A percentile compares a stretch with the other conserved stretches of the same genome.
phyloP scores from a whole-genome alignment of 2,888 invertebrate species.

The Rhagium mordax region DNA sequence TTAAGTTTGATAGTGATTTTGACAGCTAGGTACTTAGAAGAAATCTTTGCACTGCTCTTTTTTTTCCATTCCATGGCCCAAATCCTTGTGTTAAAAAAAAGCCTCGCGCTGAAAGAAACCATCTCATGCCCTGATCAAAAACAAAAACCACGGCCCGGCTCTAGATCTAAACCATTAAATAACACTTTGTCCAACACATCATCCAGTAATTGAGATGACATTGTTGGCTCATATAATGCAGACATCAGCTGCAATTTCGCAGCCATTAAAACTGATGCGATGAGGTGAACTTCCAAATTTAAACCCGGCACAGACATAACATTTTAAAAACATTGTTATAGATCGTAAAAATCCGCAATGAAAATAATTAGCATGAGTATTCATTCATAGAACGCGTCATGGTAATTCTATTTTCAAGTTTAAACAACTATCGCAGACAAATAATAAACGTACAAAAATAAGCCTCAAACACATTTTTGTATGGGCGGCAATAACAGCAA shows the following conservation, averaged over 20 bases:
- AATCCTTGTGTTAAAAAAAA: too few species aligned
- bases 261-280: slow-evolving; percentile 1
- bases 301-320: not conserved
- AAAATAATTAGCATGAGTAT: slow-evolving; percentile 31
- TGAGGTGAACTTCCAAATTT: slow-evolving; percentile 19
- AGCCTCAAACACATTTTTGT: slow-evolving; percentile 26
- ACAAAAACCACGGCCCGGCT: too few species aligned
- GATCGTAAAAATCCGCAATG: slow-evolving; percentile 30
- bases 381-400: slow-evolving; percentile 34
- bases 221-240: not conserved
- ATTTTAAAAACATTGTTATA: slow-evolving; percentile 25
- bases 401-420: slow-evolving; percentile 33
- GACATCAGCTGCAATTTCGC: not conserved
- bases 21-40: too few species aligned
- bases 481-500: slow-evolving; percentile 37
- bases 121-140: too few species aligned
- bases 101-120: too few species aligned
- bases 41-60: too few species aligned
- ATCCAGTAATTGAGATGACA: slow-evolving; percentile 3
- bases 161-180: not conserved
- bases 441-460: slow-evolving; percentile 33
- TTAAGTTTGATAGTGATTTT: too few species aligned
- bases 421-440: slow-evolving; percentile 31
- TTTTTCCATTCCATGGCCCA: too few species aligned
- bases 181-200: not conserved